Evolutionary conservation across 1,140 invertebrate species (phyloP), one percentile per base, ranked within the genome.

Genomic region (Lethrus apterus): DNA sequence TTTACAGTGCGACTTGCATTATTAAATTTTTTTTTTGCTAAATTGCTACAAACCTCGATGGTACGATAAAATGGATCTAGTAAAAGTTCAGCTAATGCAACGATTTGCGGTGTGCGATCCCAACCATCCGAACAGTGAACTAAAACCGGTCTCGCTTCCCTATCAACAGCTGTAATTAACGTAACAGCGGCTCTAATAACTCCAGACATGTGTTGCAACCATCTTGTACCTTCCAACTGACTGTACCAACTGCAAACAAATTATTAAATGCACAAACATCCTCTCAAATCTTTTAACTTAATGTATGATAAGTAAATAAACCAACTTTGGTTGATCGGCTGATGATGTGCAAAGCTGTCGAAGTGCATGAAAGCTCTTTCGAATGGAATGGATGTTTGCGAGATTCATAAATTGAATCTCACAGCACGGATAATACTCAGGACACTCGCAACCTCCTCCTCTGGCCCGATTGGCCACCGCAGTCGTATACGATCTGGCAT

Each of bases 111-210:
- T 30, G 93, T 97, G 50, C 93, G 77, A 70, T 97, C 93, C 93
- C 93, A 98, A 4, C 93, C 93, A 72, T 98, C 93, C 2, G 89
- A 93, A 68, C 93, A 98, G 66, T 98, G 93, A 0, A 97, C 91
- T 38, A 97, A 72, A 24, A 93, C 92, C 17, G 94, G 92, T 20
- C 91, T 79, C 46, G 83, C 89, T 46, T 93, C 86, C 20, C 78
- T 74, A 52, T 87, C 82, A 29, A 93, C 81, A 0, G 89, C 84
- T 38, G 81, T 82, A 0, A 83, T 84, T 15, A 91, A 84, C 3
- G 83, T 80, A 15, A 81, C 74, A 1, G 91, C 85, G 17, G 89
- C 83, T 46, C 83, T 80, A 46, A 93, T 62, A 20, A 97, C 70
- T 4, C 84, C 84, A 5, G 86, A 84, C 64, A 96, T 81, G 64